phyloP scores from a whole-genome alignment of 2,888 invertebrate species.

The Lasioglossum pauxillum region DNA sequence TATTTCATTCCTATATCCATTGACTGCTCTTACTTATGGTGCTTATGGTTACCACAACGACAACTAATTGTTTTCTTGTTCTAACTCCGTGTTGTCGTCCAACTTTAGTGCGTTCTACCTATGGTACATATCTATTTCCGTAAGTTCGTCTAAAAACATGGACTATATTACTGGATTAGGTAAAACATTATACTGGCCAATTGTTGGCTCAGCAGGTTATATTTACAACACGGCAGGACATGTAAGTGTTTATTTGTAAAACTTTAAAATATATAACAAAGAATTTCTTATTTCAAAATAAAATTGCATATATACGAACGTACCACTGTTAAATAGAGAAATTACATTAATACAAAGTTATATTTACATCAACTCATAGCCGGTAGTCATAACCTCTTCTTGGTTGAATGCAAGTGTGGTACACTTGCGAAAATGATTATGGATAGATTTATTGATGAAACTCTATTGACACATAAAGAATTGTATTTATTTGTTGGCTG shows the following conservation, averaged over 20 bases:
- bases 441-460: no score
- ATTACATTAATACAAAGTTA: neutral
- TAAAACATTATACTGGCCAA: conserved; percentile 63
- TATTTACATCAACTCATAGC: neutral
- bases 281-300: neutral
- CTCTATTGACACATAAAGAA: no score
- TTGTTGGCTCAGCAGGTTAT: conserved; percentile 58
- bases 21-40: no score
- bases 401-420: no score
- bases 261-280: neutral
- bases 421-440: no score
- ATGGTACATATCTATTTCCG: neutral
- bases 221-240: neutral
- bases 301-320: neutral
- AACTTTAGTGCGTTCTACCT: neutral
- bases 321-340: neutral
- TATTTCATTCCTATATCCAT: no score
- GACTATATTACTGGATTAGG: neutral
- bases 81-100: neutral
- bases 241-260: conserved; percentile 43
- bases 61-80: neutral
- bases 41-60: neutral
- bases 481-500: no score
- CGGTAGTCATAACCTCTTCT: neutral
- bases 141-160: neutral